Evolutionary conservation across 2,797 vertebrate genomes (phyloP).

Genomic region (Cuculus canorus): DNA sequence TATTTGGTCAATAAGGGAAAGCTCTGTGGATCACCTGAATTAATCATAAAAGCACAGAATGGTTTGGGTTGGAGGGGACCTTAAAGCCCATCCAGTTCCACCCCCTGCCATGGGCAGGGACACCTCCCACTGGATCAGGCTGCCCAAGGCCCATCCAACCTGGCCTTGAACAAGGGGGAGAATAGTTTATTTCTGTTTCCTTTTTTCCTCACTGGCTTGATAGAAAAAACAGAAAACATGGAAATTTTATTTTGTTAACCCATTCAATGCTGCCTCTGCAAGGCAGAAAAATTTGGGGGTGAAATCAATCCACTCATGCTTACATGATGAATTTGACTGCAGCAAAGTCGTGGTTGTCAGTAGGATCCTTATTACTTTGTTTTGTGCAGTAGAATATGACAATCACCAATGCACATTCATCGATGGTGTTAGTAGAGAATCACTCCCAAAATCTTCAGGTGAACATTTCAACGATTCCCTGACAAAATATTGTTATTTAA

Average conservation of each 20-base stretch:
- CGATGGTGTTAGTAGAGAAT: accelerated
- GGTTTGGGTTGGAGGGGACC: too few species aligned
- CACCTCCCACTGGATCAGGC: too few species aligned
- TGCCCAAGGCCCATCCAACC: too few species aligned
- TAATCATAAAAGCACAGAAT: too few species aligned
- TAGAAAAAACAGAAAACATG: neutral
- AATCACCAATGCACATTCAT: neutral
- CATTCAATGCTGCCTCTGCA: neutral
- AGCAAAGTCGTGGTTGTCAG: neutral
- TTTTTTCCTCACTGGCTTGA: neutral
- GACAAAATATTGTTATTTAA: neutral
- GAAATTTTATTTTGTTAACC: neutral
- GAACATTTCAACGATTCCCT: neutral
- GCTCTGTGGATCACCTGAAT: neutral
- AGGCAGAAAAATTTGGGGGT: neutral
- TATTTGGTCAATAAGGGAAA: neutral
- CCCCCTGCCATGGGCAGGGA: too few species aligned
- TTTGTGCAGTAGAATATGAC: neutral
- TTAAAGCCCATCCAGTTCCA: too few species aligned
- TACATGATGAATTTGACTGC: neutral
- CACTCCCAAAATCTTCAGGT: neutral
- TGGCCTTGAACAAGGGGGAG: too few species aligned
- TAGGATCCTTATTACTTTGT: neutral
- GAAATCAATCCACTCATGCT: neutral
- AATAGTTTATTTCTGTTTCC: neutral